Conservation (phyloP, 2,113 vertebrate genomes). For the Chloroceryle aenea region DNA sequence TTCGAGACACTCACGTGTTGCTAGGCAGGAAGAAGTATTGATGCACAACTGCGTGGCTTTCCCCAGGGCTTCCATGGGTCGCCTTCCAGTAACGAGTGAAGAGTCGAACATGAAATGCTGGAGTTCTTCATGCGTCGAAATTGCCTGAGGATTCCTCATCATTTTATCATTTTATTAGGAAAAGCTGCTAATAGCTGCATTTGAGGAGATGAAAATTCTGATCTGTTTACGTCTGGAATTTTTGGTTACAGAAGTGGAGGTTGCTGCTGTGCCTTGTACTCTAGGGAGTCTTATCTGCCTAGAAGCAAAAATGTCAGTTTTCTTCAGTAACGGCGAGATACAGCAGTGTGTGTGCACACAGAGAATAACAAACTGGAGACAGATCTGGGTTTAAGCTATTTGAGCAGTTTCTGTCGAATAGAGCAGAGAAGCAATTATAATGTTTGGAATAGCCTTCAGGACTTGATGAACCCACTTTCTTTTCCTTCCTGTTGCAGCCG, state of each 20-base stretch:
- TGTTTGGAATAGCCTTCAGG: slow-evolving; percentile 25
- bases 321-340: background rate
- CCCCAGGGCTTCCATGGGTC: background rate
- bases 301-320: slow-evolving; percentile 49
- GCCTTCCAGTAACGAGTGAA: background rate
- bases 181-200: slow-evolving; percentile 52
- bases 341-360: background rate
- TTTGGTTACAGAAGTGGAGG: slow-evolving; percentile 24
- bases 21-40: background rate
- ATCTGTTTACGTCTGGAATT: slow-evolving; percentile 38
- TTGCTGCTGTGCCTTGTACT: slow-evolving; percentile 17
- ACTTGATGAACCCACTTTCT: slow-evolving; percentile 30
- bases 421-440: slow-evolving; percentile 4
- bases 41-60: background rate
- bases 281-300: slow-evolving; percentile 24
- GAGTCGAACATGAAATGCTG: background rate
- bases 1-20: background rate
- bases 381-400: slow-evolving; percentile 23
- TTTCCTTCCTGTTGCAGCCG: background rate
- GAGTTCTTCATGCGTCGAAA: background rate
- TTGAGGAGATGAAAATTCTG: slow-evolving; percentile 63
- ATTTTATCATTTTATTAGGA: slow-evolving; percentile 12
- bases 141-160: background rate
- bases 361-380: slow-evolving; percentile 19
- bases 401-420: slow-evolving; percentile 17